Conservation (phyloP, 2,113 vertebrate species). For the Vombatus ursinus region DNA sequence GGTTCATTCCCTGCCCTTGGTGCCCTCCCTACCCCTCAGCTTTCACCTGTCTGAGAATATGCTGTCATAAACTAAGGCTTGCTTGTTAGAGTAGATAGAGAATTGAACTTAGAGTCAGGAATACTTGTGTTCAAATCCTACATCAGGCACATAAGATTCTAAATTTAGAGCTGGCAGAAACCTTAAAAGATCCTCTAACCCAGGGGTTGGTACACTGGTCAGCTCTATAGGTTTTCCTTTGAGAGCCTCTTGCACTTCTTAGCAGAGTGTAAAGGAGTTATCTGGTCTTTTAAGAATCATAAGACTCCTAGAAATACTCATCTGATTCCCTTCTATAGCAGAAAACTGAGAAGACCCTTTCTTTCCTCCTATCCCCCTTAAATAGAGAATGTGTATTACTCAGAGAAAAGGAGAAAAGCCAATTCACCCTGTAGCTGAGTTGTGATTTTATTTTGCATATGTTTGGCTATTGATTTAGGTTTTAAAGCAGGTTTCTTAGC, state of each 20-base stretch:
- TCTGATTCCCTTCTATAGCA: not conserved
- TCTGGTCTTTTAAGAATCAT: not conserved
- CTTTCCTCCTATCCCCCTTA: not conserved
- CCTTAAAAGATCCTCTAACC: not conserved
- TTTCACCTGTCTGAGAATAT: not conserved
- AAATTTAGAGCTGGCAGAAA: not conserved
- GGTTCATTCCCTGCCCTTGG: not conserved
- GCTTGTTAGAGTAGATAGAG: not conserved
- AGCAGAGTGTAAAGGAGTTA: not conserved
- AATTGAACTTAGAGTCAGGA: not conserved
- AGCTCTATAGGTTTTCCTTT: not conserved
- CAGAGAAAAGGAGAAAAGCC: not conserved
- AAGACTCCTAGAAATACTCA: not conserved
- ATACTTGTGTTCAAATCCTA: not conserved
- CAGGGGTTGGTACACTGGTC: not conserved
- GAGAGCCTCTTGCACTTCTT: too few species aligned
- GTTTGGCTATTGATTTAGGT: not conserved
- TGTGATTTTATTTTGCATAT: conserved; percentile 27
- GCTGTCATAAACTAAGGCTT: not conserved
- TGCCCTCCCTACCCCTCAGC: not conserved
- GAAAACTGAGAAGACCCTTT: not conserved
- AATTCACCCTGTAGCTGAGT: not conserved
- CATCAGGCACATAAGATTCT: not conserved
- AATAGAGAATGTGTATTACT: not conserved
- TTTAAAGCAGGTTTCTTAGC: conserved; percentile 27